A percentile compares a stretch with the other conserved stretches of the same genome.
Evolutionary conservation across 2,797 vertebrate genomes (phyloP).

Genomic region (Intellagama lesueurii): DNA sequence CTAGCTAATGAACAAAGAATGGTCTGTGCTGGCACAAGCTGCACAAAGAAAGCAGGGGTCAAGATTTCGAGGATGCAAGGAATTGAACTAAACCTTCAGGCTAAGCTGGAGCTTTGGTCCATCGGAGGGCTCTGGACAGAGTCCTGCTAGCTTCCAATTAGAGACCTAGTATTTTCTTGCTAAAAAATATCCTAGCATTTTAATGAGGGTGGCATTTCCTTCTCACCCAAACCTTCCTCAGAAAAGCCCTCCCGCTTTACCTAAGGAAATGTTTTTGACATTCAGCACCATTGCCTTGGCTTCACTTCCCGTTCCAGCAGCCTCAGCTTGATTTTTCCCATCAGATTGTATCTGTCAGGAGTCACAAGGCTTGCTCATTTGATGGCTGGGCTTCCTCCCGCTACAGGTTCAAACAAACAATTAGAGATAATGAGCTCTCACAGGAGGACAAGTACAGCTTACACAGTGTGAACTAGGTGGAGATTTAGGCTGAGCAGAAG

Average conservation of each 20-base stretch:
- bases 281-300: too few relatives aligned
- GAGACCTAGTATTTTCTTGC: too few relatives aligned
- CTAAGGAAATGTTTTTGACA: background rate
- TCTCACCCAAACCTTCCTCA: background rate
- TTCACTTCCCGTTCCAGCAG: background rate
- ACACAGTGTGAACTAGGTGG: background rate
- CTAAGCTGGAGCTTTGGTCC: too few relatives aligned
- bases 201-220: background rate
- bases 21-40: too few relatives aligned
- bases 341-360: background rate
- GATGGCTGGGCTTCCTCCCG: background rate
- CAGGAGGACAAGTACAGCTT: background rate
- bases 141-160: too few relatives aligned
- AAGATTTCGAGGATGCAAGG: too few relatives aligned
- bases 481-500: background rate
- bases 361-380: background rate
- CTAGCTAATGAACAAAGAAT: too few relatives aligned
- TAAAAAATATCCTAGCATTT: too few relatives aligned
- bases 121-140: too few relatives aligned
- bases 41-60: too few relatives aligned
- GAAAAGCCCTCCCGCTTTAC: background rate
- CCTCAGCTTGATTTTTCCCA: background rate
- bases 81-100: too few relatives aligned
- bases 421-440: conserved; percentile 14
- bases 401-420: conserved; percentile 2